Evolutionary conservation across 2,113 vertebrate species (phyloP).

Genomic region (Cheirogaleus medius): DNA sequence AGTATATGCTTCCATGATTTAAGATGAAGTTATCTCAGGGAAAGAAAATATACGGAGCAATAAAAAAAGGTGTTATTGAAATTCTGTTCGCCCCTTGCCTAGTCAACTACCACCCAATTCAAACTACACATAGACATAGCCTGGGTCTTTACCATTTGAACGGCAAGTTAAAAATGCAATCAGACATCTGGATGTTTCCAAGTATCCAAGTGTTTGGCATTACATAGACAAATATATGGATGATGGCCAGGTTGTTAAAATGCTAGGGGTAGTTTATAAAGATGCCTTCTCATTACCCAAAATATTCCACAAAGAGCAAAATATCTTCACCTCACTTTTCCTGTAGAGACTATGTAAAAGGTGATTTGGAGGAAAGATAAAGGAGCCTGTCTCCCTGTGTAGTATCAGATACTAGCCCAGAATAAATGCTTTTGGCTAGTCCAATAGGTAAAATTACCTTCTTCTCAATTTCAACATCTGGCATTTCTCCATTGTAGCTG

Average conservation of each 20-base stretch:
- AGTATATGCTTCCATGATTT: background rate
- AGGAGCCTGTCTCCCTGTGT: slow-evolving; percentile 66
- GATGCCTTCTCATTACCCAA: slow-evolving; percentile 55
- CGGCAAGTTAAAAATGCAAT: slow-evolving; percentile 44
- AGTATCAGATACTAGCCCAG: slow-evolving; percentile 67
- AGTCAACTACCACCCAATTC: background rate
- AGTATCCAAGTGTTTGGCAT: slow-evolving; percentile 67
- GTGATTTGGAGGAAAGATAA: slow-evolving; percentile 68
- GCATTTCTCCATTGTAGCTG: slow-evolving; percentile 68
- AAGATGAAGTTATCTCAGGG: background rate
- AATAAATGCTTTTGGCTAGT: slow-evolving; percentile 72
- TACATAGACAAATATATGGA: slow-evolving; percentile 66
- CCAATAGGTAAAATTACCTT: slow-evolving; percentile 71
- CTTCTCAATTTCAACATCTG: slow-evolving; percentile 70
- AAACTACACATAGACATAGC: background rate
- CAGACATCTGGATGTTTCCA: slow-evolving; percentile 60
- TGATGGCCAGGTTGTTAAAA: slow-evolving; percentile 49
- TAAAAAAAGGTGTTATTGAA: slow-evolving; percentile 59
- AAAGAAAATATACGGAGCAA: slow-evolving; percentile 29
- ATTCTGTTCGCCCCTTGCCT: slow-evolving; percentile 29
- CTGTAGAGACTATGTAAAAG: slow-evolving; percentile 58
- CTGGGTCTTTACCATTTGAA: slow-evolving; percentile 18
- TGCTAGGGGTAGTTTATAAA: slow-evolving; percentile 49
- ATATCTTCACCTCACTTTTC: slow-evolving; percentile 57
- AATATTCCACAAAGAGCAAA: slow-evolving; percentile 57